A percentile compares a stretch with the other conserved stretches of the same genome.
phyloP scores from a whole-genome alignment of 1,140 invertebrate genomes.

The Rhagoletis zephyria region DNA sequence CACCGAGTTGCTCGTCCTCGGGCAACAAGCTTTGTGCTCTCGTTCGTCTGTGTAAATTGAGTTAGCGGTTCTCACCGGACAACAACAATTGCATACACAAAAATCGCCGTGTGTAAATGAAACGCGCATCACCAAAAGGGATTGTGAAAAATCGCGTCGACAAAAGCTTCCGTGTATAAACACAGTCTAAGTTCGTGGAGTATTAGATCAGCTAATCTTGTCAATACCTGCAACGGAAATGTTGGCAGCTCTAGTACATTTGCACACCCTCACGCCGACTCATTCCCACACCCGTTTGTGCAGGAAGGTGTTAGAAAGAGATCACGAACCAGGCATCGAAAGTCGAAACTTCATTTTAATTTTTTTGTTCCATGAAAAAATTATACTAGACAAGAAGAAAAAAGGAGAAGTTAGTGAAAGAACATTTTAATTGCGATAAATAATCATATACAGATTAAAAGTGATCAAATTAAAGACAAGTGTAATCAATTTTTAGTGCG shows the following conservation, averaged over 20 bases:
- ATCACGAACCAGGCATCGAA: background rate
- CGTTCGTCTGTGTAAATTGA: too few species aligned
- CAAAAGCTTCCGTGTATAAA: too few species aligned
- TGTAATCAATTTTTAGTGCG: slow-evolving; percentile 48
- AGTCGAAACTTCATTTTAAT: slow-evolving; percentile 45
- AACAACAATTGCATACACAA: too few species aligned
- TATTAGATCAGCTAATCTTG: too few species aligned
- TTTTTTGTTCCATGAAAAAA: slow-evolving; percentile 44
- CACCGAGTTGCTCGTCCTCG: too few species aligned
- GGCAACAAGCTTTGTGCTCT: too few species aligned
- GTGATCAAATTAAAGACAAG: slow-evolving; percentile 32
- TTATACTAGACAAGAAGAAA: slow-evolving; percentile 41
- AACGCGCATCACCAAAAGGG: too few species aligned
- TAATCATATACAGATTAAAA: background rate
- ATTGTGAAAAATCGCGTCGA: too few species aligned
- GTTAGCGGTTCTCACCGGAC: too few species aligned
- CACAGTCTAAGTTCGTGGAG: too few species aligned
- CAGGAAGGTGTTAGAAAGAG: background rate
- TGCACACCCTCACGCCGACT: background rate
- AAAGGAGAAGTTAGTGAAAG: slow-evolving; percentile 27
- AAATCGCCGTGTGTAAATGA: too few species aligned
- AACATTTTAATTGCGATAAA: slow-evolving; percentile 43
- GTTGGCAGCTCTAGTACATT: background rate
- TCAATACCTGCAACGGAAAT: background rate
- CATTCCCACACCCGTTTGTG: background rate